Evolutionary conservation across 2,888 invertebrate genomes (phyloP).

Genomic region (Coelopa pilipes): DNA sequence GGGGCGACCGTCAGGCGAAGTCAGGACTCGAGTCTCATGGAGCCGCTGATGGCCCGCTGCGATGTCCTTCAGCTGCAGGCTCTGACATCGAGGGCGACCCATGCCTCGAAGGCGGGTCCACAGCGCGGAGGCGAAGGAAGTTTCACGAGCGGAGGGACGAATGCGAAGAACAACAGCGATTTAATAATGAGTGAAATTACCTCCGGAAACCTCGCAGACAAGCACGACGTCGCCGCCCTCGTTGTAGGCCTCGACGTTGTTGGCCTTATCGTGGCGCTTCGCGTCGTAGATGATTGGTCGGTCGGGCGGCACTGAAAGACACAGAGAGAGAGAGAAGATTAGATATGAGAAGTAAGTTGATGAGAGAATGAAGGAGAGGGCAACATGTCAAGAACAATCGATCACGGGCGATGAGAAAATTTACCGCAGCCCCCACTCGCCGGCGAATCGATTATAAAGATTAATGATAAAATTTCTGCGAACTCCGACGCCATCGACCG

Average conservation of each 20-base stretch:
- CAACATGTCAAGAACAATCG: not conserved
- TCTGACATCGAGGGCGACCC: too few relatives aligned
- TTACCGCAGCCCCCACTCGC: not conserved
- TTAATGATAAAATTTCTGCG: not conserved
- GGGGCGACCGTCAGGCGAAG: too few relatives aligned
- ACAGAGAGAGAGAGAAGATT: constrained; percentile 35
- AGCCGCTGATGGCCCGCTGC: too few relatives aligned
- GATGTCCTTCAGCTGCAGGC: too few relatives aligned
- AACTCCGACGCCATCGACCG: too few relatives aligned
- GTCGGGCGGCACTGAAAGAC: constrained; percentile 79
- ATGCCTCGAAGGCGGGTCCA: too few relatives aligned
- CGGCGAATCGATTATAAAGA: not conserved
- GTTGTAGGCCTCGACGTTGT: constrained; percentile 83
- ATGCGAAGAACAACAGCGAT: too few relatives aligned
- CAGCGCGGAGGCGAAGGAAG: too few relatives aligned
- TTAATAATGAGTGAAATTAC: constrained; percentile 67
- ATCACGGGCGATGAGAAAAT: not conserved
- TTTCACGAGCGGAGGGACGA: too few relatives aligned
- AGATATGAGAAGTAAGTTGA: too few relatives aligned
- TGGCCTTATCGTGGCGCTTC: constrained; percentile 79
- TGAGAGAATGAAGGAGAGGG: too few relatives aligned
- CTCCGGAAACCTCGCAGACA: constrained; percentile 85
- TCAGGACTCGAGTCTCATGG: too few relatives aligned
- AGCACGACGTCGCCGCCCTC: constrained; percentile 86
- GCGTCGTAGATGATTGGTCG: constrained; percentile 85